A percentile compares a stretch with the other conserved stretches of the same genome.
These are phyloP conservation scores for Zalophus californianus DNA, from an alignment of 2,797 vertebrate species.

Conservation along the genomic window DNA sequence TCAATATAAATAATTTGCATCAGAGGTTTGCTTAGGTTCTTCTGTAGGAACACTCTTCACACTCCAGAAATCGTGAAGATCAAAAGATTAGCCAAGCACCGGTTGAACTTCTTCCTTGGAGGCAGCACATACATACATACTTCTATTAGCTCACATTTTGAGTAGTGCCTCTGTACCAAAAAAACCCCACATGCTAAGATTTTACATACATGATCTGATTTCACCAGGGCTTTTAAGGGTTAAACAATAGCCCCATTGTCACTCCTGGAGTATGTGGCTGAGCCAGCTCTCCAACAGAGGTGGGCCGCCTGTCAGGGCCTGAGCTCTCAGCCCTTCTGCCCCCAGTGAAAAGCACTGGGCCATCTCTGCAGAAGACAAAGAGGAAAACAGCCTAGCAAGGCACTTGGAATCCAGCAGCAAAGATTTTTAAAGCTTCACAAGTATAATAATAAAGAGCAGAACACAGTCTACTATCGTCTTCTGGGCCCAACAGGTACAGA, in stretches of 20 bases:
- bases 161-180: neutral
- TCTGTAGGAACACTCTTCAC: neutral
- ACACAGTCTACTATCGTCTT: neutral
- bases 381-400: neutral
- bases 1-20: slow-evolving; percentile 52
- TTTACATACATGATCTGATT: neutral
- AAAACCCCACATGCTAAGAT: neutral
- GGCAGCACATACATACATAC: neutral
- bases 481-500: neutral
- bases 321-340: neutral
- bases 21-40: neutral
- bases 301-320: neutral
- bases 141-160: neutral
- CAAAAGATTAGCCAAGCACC: neutral
- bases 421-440: neutral
- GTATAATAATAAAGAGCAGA: neutral
- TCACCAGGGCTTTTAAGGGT: neutral
- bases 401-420: neutral
- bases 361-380: neutral
- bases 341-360: neutral
- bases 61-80: neutral
- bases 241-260: neutral
- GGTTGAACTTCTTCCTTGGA: neutral
- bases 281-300: neutral
- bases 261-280: neutral